Base-by-base conservation (phyloP, 2,888 invertebrate species). In the Isotomurus palustris region DNA sequence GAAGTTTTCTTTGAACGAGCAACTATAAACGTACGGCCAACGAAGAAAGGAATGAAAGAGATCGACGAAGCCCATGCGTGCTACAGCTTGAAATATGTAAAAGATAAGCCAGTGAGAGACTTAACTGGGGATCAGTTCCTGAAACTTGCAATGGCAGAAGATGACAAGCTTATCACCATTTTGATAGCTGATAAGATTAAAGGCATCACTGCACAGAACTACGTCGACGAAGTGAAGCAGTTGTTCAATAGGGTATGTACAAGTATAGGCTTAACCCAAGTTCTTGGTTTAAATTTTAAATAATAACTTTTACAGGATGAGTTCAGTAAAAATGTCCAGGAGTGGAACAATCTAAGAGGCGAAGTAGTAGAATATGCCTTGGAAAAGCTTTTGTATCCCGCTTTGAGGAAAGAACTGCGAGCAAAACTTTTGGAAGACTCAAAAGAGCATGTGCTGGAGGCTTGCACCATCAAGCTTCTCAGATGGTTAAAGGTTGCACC, bases 61-160 rank as follows among this genome's bases (percentile, higher is more conserved):
- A 93, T 99, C 63, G 99, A 99, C 74, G 97, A 99, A 77, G 85
- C 86, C 67, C 95, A 99, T 75, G 82, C 87, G 0, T 87, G 90
- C 69, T 92, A 83, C 73, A 79, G 84, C 32, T 81, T 91, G 81
- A 95, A 94, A 74, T 99, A 94, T 74, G 73, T 97, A 41, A 88
- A 87, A 73, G 87, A 88, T 74, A 99, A 97, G 73, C 95, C 95
- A 0, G 89, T 96, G 0, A 80, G 87, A 2, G 91, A 93, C 73
- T 78, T 99, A 45, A 82, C 84, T 0, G 88, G 87, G 0, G 96
- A 97, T 71, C 91, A 94, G 75, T 99, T 87, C 76, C 78, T 99
- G 24, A 88, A 89, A 72, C 78, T 95, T 44, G 74, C 79, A 0
- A 83, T 89, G 71, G 91, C 90, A 0, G 86, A 87, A 64, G 87